Evolutionary conservation across 2,113 vertebrate genomes (phyloP), one percentile per base, ranked within the genome.

Genomic region (Salvator merianae): DNA sequence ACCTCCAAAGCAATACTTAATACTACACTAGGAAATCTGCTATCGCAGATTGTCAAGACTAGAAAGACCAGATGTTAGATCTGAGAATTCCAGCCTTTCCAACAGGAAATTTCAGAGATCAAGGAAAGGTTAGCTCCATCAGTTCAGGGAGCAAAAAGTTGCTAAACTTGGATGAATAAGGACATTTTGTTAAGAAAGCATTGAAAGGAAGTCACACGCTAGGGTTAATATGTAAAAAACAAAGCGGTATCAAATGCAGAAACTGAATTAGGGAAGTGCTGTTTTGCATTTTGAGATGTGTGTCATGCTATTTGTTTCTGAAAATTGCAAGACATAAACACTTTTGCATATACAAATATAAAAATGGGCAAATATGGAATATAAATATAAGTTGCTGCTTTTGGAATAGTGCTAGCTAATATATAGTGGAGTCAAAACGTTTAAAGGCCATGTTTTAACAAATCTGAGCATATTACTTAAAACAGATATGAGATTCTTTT

Each of bases 141-240:
- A 0, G 59, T 2, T 0, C 1, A 4, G 0, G 1, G 72, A 55
- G 79, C 3, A 40, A 2, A 73, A 74, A 22, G 30, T 6, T 75
- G 55, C 36, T 9, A 26, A 30, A 3, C 7, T 16, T 72, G n/a
- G 43, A 3, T 20, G 26, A 43, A 9, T 1, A 6, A 77, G 32
- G 28, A 0, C 3, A 72, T 73, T 30, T 71, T 65, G 77, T n/a
- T 18, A 36, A 43, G 26, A 4, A 4, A 55, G 34, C 59, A 70
- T 69, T 38, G 30, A 82, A 22, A 74, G 12, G 5, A 24, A 28
- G 69, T 5, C 38, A 26, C 50, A 1, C 40, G 34, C 18, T 55
- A 82, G 59, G 26, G 0, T 0, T 10, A 7, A 30, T 3, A 14
- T 63, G 12, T 77, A 3, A 5, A n/a, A 30, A 1, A 68, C 18